phyloP scores from a whole-genome alignment of 2,113 vertebrate genomes.

The Asarcornis scutulata region DNA sequence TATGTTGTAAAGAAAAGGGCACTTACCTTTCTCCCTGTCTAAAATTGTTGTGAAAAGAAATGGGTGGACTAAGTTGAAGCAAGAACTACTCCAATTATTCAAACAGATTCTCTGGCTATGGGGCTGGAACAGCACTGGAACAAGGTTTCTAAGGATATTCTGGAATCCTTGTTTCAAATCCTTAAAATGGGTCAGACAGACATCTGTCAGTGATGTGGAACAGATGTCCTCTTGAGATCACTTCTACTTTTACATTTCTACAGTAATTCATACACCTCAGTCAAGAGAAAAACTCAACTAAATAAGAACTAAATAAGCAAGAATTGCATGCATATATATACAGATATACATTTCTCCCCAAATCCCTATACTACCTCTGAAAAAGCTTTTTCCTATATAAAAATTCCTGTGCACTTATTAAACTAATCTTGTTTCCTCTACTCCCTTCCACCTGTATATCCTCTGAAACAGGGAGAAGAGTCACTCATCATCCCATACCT shows the following conservation, averaged over 20 bases:
- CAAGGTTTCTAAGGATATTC: conserved; percentile 17
- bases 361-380: background rate
- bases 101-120: background rate
- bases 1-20: background rate
- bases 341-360: background rate
- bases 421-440: background rate
- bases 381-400: background rate
- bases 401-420: background rate
- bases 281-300: background rate
- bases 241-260: conserved; percentile 24
- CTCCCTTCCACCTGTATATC: background rate
- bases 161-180: conserved; percentile 30
- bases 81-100: background rate
- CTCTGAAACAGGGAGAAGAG: background rate
- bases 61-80: background rate
- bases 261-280: background rate
- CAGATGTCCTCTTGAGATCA: conserved; percentile 28
- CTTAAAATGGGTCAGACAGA: conserved; percentile 54
- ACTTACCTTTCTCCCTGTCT: background rate
- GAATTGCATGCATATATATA: background rate
- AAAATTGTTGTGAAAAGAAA: background rate
- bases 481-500: background rate
- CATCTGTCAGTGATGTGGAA: conserved; percentile 51
- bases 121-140: background rate
- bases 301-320: background rate